Conservation (phyloP, 2,113 vertebrate genomes). For the Nothocercus julius region DNA sequence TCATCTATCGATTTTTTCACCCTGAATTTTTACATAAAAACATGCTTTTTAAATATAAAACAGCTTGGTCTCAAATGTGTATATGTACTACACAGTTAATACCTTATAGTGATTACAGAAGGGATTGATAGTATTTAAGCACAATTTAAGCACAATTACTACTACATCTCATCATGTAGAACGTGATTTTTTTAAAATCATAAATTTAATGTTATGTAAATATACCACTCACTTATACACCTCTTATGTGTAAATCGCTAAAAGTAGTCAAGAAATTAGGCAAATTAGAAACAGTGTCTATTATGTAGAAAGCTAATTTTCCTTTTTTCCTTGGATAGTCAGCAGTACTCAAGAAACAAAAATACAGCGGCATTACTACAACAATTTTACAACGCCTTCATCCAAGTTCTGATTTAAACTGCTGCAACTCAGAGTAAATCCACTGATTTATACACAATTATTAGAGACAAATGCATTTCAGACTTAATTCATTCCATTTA, state of each 20-base stretch:
- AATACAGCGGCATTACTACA: neutral
- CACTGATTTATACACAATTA: neutral
- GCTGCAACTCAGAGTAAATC: neutral
- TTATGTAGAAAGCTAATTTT: neutral
- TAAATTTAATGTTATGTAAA: neutral
- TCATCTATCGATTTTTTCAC: fast-evolving
- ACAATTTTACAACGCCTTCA: neutral
- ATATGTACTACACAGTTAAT: neutral
- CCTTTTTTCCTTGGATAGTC: neutral
- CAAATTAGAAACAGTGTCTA: neutral
- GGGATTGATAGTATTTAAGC: neutral
- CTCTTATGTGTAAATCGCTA: neutral
- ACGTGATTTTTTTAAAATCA: fast-evolving
- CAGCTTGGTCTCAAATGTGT: fast-evolving
- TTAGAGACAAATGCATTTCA: neutral
- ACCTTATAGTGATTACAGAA: neutral
- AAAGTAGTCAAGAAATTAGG: neutral
- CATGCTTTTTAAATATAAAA: fast-evolving
- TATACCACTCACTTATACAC: neutral
- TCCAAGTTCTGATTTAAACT: neutral
- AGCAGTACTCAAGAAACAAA: neutral
- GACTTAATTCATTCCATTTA: neutral
- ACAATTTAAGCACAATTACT: neutral
- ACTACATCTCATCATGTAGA: neutral
- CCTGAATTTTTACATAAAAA: fast-evolving